A percentile compares a stretch with the other conserved stretches of the same genome.
These are phyloP conservation scores for Gobius niger DNA, from an alignment of 2,113 vertebrate species.

Conservation along the genomic window DNA sequence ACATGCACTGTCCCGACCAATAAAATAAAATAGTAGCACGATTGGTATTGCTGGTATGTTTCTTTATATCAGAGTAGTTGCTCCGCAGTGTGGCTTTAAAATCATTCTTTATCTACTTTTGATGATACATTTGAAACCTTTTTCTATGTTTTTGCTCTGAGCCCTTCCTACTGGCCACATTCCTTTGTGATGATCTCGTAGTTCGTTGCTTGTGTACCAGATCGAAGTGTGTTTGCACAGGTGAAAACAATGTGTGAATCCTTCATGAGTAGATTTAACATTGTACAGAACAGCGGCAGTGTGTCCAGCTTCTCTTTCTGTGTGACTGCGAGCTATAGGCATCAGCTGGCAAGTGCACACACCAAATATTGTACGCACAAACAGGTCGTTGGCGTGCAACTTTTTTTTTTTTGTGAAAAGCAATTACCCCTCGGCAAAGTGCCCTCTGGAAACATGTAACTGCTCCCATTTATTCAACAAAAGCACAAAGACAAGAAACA, in stretches of 20 bases:
- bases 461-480: conserved; percentile 12
- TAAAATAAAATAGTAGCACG: too few relatives aligned
- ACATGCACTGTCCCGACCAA: too few relatives aligned
- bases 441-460: conserved; percentile 5
- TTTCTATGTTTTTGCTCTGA: too few relatives aligned
- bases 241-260: background rate
- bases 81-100: background rate
- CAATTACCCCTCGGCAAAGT: conserved; percentile 27
- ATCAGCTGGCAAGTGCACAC: conserved; percentile 43
- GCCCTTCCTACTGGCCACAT: background rate
- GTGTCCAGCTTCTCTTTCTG: background rate
- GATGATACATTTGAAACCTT: background rate
- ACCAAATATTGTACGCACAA: too few relatives aligned
- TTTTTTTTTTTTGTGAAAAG: conserved; percentile 45
- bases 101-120: background rate
- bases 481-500: conserved; percentile 8
- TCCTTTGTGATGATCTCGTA: too few relatives aligned
- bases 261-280: conserved; percentile 5
- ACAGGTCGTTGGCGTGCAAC: background rate
- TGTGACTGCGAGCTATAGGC: conserved; percentile 1
- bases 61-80: too few relatives aligned
- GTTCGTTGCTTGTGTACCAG: too few relatives aligned
- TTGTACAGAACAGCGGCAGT: background rate
- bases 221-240: too few relatives aligned
- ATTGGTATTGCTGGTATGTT: too few relatives aligned